Evolutionary conservation across 2,113 vertebrate genomes (phyloP).

Genomic region (Nannobrachium achirus): DNA sequence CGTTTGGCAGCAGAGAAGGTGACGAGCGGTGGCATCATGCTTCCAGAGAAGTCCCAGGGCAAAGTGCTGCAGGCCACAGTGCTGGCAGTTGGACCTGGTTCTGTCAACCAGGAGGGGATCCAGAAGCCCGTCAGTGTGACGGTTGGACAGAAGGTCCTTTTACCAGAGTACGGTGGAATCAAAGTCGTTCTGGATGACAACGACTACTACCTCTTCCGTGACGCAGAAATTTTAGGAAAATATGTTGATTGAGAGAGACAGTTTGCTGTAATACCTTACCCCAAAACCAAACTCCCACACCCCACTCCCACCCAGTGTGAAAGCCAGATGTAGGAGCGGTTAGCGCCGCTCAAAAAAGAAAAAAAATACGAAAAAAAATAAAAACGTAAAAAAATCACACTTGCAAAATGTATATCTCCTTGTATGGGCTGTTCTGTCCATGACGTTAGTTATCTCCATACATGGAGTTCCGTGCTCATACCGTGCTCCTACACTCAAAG

Average conservation of each 20-base stretch:
- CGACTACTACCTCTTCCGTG: slow-evolving; percentile 98
- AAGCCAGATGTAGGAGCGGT: no score
- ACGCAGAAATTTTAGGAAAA: slow-evolving; percentile 96
- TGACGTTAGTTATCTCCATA: no score
- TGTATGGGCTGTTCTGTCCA: no score
- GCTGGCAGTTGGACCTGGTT: slow-evolving; percentile 90
- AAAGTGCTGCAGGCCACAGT: slow-evolving; percentile 95
- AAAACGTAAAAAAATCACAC: no score
- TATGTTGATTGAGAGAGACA: slow-evolving; percentile 84
- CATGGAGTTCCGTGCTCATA: no score
- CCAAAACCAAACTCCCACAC: no score
- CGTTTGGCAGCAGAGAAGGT: slow-evolving; percentile 88
- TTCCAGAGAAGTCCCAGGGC: slow-evolving; percentile 95
- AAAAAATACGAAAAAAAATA: no score
- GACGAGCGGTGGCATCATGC: slow-evolving; percentile 96
- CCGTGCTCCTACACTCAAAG: no score
- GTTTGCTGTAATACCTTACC: slow-evolving; percentile 17
- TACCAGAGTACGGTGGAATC: slow-evolving; percentile 97
- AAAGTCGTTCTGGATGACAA: slow-evolving; percentile 94
- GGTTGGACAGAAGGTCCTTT: slow-evolving; percentile 94
- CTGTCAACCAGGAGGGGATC: slow-evolving; percentile 87
- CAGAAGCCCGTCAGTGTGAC: slow-evolving; percentile 88
- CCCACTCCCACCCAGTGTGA: no score
- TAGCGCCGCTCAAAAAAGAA: no score
- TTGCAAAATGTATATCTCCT: no score